Percentiles rank a stretch among this genome's conserved stretches.
These are phyloP conservation scores for Apolygus lucorum DNA, from an alignment of 1,140 invertebrate genomes.

Conservation along the genomic window DNA sequence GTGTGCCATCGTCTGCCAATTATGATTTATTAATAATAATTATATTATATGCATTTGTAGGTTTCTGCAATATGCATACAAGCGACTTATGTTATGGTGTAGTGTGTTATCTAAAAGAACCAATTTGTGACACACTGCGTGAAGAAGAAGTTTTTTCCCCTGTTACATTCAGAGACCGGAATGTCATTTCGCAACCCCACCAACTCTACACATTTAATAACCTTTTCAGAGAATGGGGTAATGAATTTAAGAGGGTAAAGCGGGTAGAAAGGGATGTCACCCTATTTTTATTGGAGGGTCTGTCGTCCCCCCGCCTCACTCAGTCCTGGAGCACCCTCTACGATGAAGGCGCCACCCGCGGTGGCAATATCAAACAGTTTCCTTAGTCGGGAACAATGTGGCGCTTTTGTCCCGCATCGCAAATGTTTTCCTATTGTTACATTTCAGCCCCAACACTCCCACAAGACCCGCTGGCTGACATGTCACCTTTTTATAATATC, in stretches of 20 bases:
- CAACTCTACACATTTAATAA: background rate
- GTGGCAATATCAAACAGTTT: background rate
- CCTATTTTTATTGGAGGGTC: background rate
- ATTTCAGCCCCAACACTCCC: background rate
- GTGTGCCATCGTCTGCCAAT: too few species aligned
- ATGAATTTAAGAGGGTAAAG: background rate
- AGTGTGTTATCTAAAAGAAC: too few species aligned
- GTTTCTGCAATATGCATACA: too few species aligned
- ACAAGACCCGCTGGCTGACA: background rate
- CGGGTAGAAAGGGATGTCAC: background rate
- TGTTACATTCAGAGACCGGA: background rate
- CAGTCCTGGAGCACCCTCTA: background rate
- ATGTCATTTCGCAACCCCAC: background rate
- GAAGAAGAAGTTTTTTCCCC: too few species aligned
- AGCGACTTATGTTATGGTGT: too few species aligned
- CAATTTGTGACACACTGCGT: too few species aligned
- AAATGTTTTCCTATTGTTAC: background rate
- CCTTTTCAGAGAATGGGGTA: background rate
- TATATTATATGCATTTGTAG: too few species aligned
- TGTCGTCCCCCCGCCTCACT: too few species aligned
- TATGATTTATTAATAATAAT: too few species aligned
- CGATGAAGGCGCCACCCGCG: background rate
- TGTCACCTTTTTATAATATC: background rate
- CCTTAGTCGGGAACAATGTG: background rate
- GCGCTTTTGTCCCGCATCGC: background rate